Conservation (phyloP, 2,888 invertebrate genomes). For the Macrostomum cliftonense region DNA sequence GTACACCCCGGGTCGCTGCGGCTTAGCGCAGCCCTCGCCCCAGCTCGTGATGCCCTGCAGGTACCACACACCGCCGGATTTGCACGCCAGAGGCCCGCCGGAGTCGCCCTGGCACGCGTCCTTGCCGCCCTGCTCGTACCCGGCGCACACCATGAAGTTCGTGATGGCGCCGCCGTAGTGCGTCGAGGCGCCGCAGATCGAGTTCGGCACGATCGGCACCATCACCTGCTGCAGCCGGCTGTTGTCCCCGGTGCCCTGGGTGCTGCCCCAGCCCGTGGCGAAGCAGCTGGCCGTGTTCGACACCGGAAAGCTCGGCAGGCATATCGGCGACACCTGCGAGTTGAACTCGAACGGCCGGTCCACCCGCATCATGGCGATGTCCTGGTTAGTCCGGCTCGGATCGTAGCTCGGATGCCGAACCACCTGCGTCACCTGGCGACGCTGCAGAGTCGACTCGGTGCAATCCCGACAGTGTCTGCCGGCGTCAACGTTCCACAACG, state of each 20-base stretch:
- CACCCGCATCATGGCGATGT: too few relatives aligned
- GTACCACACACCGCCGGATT: conserved; percentile 27
- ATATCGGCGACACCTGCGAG: conserved; percentile 53
- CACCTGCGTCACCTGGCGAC: too few relatives aligned
- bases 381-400: too few relatives aligned
- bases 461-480: too few relatives aligned
- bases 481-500: too few relatives aligned
- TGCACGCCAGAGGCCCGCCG: conserved; percentile 60
- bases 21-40: conserved; percentile 25
- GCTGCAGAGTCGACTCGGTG: too few relatives aligned
- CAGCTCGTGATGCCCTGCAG: conserved; percentile 26
- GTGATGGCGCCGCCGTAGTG: conserved; percentile 50
- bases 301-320: conserved; percentile 43
- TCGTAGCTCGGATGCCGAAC: too few relatives aligned
- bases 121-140: conserved; percentile 52
- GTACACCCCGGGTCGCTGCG: conserved; percentile 26
- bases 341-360: conserved; percentile 41
- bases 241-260: conserved; percentile 43
- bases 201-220: conserved; percentile 48
- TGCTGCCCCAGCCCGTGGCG: conserved; percentile 53
- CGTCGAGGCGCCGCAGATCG: conserved; percentile 44
- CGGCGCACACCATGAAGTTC: conserved; percentile 61
- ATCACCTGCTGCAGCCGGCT: conserved; percentile 49
- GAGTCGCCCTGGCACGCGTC: conserved; percentile 68
- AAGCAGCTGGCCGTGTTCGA: too few relatives aligned